A percentile compares a stretch with the other conserved stretches of the same genome.
Conservation (phyloP, 1,140 invertebrate species). For the Pantala flavescens region DNA sequence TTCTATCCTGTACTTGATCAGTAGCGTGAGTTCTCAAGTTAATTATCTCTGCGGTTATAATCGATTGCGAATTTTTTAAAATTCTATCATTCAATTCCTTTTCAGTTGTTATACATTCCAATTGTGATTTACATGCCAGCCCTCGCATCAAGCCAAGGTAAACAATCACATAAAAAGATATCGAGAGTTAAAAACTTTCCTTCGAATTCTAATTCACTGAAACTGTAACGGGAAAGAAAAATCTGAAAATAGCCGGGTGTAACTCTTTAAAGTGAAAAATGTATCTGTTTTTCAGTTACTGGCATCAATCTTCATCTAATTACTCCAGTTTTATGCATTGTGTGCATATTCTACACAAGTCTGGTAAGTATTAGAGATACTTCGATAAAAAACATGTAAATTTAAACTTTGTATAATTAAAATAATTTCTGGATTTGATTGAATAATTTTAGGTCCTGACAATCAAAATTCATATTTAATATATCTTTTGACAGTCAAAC, state of each 20-base stretch:
- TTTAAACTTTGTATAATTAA: too few species aligned
- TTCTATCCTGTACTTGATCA: constrained; percentile 54
- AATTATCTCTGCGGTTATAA: neutral
- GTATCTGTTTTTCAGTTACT: constrained; percentile 20
- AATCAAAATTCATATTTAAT: too few species aligned
- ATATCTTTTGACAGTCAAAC: too few species aligned
- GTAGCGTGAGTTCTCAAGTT: constrained; percentile 45
- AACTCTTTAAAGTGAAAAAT: too few species aligned
- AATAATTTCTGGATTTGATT: too few species aligned
- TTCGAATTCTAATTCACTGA: too few species aligned
- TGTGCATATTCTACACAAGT: constrained; percentile 21
- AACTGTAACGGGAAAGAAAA: too few species aligned
- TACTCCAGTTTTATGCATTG: constrained; percentile 19
- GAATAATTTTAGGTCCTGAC: too few species aligned
- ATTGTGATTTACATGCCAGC: constrained; percentile 86
- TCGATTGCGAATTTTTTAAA: neutral
- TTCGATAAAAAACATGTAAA: too few species aligned
- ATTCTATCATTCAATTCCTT: constrained; percentile 25
- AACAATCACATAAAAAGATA: too few species aligned
- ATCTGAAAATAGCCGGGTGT: too few species aligned
- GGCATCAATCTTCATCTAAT: constrained; percentile 20
- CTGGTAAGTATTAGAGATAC: constrained; percentile 23
- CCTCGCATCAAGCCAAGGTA: constrained; percentile 82
- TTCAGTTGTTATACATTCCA: constrained; percentile 75
- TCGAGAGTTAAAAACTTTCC: too few species aligned